Conservation (phyloP, 2,888 invertebrate genomes). For the Caenorhabditis drosophilae region DNA sequence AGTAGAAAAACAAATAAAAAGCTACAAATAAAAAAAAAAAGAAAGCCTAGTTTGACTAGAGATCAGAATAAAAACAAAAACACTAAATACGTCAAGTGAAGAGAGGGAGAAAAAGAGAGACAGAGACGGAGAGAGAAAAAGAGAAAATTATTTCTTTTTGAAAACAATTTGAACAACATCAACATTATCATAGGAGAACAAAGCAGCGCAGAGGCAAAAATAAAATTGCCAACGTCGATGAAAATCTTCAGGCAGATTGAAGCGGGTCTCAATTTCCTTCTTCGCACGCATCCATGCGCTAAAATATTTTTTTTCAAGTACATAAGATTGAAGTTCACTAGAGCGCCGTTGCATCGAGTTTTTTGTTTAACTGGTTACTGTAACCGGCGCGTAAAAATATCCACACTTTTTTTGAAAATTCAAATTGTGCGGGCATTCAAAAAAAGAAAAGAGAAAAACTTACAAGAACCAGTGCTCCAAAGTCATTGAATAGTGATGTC, state of each 20-base stretch:
- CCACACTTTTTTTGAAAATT: background rate
- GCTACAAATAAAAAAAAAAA: too few relatives aligned
- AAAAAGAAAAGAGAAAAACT: slow-evolving; percentile 10
- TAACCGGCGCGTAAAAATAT: too few relatives aligned
- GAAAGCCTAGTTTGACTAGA: slow-evolving; percentile 40
- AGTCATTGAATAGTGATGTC: slow-evolving; percentile 58
- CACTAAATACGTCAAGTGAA: background rate
- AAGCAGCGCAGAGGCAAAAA: slow-evolving; percentile 58
- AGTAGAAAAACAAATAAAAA: too few relatives aligned
- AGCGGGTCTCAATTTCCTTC: slow-evolving; percentile 29
- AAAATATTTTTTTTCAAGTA: too few relatives aligned
- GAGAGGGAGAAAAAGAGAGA: too few relatives aligned
- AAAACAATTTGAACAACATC: slow-evolving; percentile 53
- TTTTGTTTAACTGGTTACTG: too few relatives aligned
- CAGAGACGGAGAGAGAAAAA: too few relatives aligned
- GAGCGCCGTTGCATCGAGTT: too few relatives aligned
- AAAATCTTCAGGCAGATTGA: slow-evolving; percentile 44
- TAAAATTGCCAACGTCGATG: slow-evolving; percentile 65
- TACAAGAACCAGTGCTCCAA: slow-evolving; percentile 58
- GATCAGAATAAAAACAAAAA: slow-evolving; percentile 14
- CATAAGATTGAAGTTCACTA: background rate
- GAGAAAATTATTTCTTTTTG: slow-evolving; percentile 23
- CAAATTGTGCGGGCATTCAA: too few relatives aligned
- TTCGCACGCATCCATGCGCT: slow-evolving; percentile 54
- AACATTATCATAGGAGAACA: slow-evolving; percentile 58